Evolutionary conservation across 2,888 invertebrate genomes (phyloP).

Genomic region (Desoria tigrina): DNA sequence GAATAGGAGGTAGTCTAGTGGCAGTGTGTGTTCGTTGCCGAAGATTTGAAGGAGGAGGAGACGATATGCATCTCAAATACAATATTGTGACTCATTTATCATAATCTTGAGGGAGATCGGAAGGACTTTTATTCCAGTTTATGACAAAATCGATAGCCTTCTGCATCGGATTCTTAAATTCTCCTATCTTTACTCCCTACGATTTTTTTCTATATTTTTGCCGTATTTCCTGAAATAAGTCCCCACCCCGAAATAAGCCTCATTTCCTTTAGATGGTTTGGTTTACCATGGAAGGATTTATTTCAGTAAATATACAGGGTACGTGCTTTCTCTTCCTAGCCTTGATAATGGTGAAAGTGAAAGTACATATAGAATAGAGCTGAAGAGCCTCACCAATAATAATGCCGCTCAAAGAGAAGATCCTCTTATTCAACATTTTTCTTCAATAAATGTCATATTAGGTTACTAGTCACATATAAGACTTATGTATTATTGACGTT

Average conservation of each 20-base stretch:
- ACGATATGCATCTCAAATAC: constrained; percentile 41
- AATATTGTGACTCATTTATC: constrained; percentile 42
- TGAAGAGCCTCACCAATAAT: too few relatives aligned
- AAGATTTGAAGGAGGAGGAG: background rate
- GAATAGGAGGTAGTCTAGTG: too few relatives aligned
- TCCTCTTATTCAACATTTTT: constrained; percentile 33
- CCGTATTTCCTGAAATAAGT: too few relatives aligned
- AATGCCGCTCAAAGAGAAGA: too few relatives aligned
- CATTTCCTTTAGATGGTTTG: too few relatives aligned
- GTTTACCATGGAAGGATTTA: too few relatives aligned
- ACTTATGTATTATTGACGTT: background rate
- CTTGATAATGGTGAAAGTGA: background rate
- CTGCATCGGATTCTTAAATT: background rate
- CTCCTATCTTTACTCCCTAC: too few relatives aligned
- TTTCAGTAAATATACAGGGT: background rate
- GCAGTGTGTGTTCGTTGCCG: too few relatives aligned
- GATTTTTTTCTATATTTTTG: too few relatives aligned
- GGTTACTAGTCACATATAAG: constrained; percentile 10
- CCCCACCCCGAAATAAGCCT: too few relatives aligned
- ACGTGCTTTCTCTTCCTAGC: background rate
- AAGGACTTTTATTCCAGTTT: constrained; percentile 43
- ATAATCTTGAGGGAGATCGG: constrained; percentile 41
- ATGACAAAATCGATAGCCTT: constrained; percentile 41
- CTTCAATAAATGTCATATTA: constrained; percentile 44
- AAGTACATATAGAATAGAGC: background rate